Conservation (phyloP, 2,113 vertebrate species). For the Campylomormyrus tamandua region DNA sequence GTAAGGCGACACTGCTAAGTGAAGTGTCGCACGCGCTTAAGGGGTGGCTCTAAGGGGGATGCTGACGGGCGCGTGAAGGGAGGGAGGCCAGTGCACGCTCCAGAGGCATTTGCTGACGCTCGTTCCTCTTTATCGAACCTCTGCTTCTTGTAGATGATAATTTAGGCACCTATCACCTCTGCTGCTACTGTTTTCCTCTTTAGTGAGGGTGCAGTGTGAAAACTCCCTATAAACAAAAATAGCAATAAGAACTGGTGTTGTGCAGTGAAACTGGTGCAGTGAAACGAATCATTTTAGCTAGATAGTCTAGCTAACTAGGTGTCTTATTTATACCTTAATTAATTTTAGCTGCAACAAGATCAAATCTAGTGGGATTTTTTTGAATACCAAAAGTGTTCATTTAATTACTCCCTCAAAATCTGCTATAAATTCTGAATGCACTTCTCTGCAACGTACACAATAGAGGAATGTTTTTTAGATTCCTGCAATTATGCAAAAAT, state of each 20-base stretch:
- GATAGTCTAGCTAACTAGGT: background rate
- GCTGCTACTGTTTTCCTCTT: background rate
- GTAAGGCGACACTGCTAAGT: constrained; percentile 3
- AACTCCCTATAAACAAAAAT: constrained; percentile 2
- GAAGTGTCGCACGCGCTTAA: background rate
- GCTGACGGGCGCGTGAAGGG: background rate
- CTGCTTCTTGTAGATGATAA: background rate
- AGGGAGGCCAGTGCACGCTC: background rate
- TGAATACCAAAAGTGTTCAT: background rate
- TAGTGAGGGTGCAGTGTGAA: background rate
- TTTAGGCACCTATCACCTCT: background rate
- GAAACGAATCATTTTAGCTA: background rate
- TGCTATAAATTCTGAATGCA: background rate
- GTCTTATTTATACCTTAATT: background rate
- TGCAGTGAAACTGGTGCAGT: background rate
- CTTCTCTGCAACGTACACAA: background rate
- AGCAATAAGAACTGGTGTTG: background rate
- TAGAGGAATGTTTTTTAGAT: background rate
- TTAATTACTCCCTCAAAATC: background rate
- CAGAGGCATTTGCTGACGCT: background rate
- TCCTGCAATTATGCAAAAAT: background rate
- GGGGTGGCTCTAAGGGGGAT: background rate
- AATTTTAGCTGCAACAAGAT: background rate
- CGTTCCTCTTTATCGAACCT: background rate
- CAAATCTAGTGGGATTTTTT: background rate